Evolutionary conservation across 1,140 invertebrate genomes (phyloP).

Genomic region (Papilio helenus): DNA sequence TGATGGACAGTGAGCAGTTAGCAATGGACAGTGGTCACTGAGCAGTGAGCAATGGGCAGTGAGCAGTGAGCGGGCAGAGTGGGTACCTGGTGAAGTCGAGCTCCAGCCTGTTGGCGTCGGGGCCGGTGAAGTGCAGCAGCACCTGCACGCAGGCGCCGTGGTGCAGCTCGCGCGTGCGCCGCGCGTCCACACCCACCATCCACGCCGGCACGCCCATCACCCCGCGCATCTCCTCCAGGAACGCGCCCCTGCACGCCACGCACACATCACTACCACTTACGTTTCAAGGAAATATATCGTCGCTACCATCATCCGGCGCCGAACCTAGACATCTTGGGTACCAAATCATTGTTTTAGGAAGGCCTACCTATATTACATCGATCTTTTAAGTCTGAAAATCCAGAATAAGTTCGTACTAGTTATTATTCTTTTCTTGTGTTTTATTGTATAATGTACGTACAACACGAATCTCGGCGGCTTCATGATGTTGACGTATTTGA

Average conservation of each 20-base stretch:
- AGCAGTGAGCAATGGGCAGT: too few species aligned
- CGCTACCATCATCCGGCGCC: too few species aligned
- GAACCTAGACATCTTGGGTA: too few species aligned
- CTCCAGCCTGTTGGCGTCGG: slow-evolving; percentile 89
- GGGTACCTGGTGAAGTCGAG: slow-evolving; percentile 84
- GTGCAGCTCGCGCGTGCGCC: slow-evolving; percentile 90
- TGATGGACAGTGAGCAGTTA: too few species aligned
- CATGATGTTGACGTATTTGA: slow-evolving; percentile 94
- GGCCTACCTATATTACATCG: too few species aligned
- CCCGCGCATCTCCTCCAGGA: slow-evolving; percentile 91
- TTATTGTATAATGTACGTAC: slow-evolving; percentile 83
- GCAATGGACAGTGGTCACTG: too few species aligned
- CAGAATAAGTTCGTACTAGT: too few species aligned
- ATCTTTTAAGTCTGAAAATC: too few species aligned
- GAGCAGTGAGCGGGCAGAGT: too few species aligned
- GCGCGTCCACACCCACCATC: slow-evolving; percentile 93
- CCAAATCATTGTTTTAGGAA: too few species aligned
- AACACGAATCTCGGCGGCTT: slow-evolving; percentile 94
- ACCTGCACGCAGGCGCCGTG: slow-evolving; percentile 93
- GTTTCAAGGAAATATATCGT: too few species aligned
- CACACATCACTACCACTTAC: neutral
- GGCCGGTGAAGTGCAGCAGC: slow-evolving; percentile 92
- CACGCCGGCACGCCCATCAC: slow-evolving; percentile 94
- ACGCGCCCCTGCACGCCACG: slow-evolving; percentile 86
- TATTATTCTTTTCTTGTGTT: neutral